Evolutionary conservation across 2,113 vertebrate species (phyloP).

Genomic region (Scomber scombrus): DNA sequence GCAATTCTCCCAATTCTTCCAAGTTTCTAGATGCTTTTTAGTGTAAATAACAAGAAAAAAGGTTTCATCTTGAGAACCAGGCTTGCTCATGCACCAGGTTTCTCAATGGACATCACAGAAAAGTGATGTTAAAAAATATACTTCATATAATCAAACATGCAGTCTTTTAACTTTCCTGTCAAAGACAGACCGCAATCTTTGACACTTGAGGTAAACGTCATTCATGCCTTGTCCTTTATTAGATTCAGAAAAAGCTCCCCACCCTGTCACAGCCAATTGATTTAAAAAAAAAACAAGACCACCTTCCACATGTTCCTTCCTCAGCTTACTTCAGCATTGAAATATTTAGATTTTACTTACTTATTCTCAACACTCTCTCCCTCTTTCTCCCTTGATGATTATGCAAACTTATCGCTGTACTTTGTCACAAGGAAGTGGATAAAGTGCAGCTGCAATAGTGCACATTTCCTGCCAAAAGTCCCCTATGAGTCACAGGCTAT

Average conservation of each 20-base stretch:
- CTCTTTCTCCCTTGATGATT: neutral
- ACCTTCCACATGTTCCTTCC: neutral
- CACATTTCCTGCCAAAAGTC: constrained; percentile 30
- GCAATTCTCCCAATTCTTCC: no score
- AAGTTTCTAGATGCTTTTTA: no score
- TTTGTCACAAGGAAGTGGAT: constrained; percentile 10
- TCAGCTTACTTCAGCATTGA: neutral
- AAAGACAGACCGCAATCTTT: neutral
- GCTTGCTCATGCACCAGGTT: no score
- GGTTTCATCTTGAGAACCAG: no score
- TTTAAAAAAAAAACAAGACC: no score
- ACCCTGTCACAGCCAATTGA: neutral
- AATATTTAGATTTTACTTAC: neutral
- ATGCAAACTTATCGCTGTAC: fast-evolving
- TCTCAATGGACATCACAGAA: no score
- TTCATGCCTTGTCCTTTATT: no score
- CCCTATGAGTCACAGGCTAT: neutral
- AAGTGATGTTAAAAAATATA: no score
- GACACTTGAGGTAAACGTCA: neutral
- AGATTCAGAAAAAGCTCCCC: neutral
- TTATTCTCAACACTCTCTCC: neutral
- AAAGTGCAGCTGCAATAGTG: neutral
- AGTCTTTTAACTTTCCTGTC: neutral
- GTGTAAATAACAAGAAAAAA: no score
- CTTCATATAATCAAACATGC: no score